Percentiles rank a stretch among this genome's conserved stretches.
phyloP scores from a whole-genome alignment of 2,113 vertebrate species.

The Eulemur rufifrons region DNA sequence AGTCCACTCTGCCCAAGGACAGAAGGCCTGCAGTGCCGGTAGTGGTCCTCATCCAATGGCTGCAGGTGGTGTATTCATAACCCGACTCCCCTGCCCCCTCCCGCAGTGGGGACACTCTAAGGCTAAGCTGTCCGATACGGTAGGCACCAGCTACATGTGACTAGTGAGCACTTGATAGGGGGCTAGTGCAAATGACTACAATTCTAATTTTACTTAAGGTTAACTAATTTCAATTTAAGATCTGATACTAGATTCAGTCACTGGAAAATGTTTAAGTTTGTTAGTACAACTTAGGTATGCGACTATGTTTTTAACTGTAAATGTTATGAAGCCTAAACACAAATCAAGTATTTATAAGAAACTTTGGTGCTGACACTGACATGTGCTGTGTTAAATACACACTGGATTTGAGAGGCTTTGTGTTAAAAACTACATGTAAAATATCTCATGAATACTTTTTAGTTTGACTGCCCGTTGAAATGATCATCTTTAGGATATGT shows the following conservation, averaged over 20 bases:
- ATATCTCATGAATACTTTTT: background rate
- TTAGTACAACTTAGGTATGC: background rate
- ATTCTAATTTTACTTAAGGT: background rate
- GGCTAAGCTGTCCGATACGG: background rate
- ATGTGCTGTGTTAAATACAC: background rate
- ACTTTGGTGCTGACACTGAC: background rate
- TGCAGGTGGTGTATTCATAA: background rate
- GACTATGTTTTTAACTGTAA: background rate
- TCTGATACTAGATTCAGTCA: background rate
- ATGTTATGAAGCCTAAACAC: background rate
- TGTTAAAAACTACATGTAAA: background rate
- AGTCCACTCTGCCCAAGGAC: background rate
- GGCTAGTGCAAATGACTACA: background rate
- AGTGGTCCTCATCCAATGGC: background rate
- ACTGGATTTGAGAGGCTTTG: background rate
- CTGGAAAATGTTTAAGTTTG: background rate
- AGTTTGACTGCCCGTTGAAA: background rate
- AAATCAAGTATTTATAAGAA: background rate
- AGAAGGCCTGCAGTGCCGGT: background rate
- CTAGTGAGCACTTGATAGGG: background rate
- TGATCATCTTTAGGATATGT: background rate
- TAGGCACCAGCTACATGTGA: background rate
- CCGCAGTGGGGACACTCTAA: background rate
- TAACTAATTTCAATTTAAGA: background rate
- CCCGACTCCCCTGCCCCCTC: background rate